A percentile compares a stretch with the other conserved stretches of the same genome.
Conservation (phyloP, 1,140 invertebrate species). For the Drosophila sp. region DNA sequence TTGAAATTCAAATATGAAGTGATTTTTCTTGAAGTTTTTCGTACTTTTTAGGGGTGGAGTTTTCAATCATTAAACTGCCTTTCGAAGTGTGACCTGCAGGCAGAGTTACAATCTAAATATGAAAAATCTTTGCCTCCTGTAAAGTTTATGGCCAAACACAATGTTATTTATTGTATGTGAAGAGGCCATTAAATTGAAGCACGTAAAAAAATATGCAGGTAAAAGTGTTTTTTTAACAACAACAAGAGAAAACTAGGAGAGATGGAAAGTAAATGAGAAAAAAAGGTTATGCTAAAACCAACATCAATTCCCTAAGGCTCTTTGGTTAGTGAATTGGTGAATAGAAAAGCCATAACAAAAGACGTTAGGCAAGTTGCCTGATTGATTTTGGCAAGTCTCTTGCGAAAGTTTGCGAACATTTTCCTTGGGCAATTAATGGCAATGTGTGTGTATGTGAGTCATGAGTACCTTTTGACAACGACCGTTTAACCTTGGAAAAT, state of each 20-base stretch:
- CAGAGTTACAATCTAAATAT: not conserved
- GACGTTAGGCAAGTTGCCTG: not conserved
- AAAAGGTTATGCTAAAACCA: constrained; percentile 5
- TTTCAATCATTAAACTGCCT: not conserved
- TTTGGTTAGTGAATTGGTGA: constrained; percentile 8
- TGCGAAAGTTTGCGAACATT: not conserved
- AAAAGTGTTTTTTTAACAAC: not conserved
- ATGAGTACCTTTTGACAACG: not conserved
- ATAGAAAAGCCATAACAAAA: constrained; percentile 7
- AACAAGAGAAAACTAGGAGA: not conserved
- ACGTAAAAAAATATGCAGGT: constrained; percentile 4
- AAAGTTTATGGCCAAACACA: constrained; percentile 1
- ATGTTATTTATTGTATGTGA: constrained; percentile 6
- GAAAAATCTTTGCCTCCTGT: constrained; percentile 1
- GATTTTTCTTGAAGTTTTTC: not conserved
- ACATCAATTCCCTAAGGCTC: not conserved
- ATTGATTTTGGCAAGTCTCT: constrained; percentile 8
- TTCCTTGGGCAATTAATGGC: not conserved
- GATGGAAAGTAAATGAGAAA: not conserved
- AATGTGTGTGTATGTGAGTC: not conserved
- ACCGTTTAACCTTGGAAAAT: constrained; percentile 11
- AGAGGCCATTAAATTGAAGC: constrained; percentile 11
- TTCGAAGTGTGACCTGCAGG: not conserved
- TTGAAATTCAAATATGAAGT: too few species aligned
- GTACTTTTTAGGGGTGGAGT: not conserved